Evolutionary conservation across 2,797 vertebrate species (phyloP), one percentile per base, ranked within the genome.

Genomic region (Epinephelus malabaricus): DNA sequence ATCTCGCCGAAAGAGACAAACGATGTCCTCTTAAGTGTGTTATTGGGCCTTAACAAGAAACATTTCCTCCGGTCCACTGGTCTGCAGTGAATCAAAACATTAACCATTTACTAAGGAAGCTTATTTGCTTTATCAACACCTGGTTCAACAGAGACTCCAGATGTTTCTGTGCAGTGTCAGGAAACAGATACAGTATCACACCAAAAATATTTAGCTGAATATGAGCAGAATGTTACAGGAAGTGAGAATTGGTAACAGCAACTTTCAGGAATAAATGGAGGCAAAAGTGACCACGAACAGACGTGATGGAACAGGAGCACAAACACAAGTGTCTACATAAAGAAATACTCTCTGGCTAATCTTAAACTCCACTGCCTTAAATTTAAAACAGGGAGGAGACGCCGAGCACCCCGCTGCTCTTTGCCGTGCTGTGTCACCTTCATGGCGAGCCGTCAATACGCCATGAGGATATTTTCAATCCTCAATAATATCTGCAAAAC

Each of bases 381-480:
- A 92, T 87, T 77, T 78, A 83, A 86, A 69, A 70, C 62, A 63
- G 34, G 58, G 50, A 78, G 45, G 49, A 81, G 61, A 81, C 76
- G 73, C 67, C 34, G 2, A 3, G 63, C 45, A 19, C 66, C 72
- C 69, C 9, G 23, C 76, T 60, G 82, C 81, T 83, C 65, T 43
- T 62, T 69, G 79, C 72, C 86, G 71, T 15, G 74, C 73, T 76
- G 81, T 82, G 84, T 82, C 84, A 87, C 88, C 84, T 88, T 91
- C 78, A 79, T 49, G 69, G 76, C 25, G 27, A 78, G 82, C 59
- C 15, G n/a, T 71, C 61, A 76, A 90, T 88, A 69, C 56, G 25
- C 82, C 71, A 56, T 38, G 53, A 81, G 87, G 89, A 88, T 80
- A 81, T 89, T 89, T 92, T 85, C 55, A 85, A 80, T 86, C 79